Evolutionary conservation across 2,888 invertebrate genomes (phyloP).

Genomic region (Arge pagana): DNA sequence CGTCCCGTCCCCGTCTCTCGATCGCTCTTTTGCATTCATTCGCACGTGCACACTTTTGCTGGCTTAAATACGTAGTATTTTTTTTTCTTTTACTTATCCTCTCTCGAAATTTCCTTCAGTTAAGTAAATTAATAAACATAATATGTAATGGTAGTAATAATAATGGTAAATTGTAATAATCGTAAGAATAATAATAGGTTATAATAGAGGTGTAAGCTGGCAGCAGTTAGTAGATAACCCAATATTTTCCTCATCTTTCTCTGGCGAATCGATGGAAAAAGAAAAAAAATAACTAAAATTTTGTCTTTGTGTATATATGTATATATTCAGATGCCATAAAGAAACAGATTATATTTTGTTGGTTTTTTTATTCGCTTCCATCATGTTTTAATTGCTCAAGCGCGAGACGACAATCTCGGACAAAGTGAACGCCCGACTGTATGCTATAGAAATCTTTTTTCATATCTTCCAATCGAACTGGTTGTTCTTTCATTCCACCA

Average conservation of each 20-base stretch:
- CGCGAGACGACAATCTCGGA: slow-evolving; percentile 53
- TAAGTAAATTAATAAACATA: slow-evolving; percentile 56
- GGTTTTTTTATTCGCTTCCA: slow-evolving; percentile 11
- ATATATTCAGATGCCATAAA: too few relatives aligned
- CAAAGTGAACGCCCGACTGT: too few relatives aligned
- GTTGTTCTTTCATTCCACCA: slow-evolving; percentile 39
- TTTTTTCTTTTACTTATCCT: slow-evolving; percentile 30
- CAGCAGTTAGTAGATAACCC: slow-evolving; percentile 56
- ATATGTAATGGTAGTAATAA: slow-evolving; percentile 47
- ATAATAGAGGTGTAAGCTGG: slow-evolving; percentile 52
- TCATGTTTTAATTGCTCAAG: slow-evolving; percentile 41
- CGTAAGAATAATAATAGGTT: slow-evolving; percentile 43
- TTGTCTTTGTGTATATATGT: too few relatives aligned
- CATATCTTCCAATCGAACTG: slow-evolving; percentile 23
- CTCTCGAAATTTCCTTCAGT: slow-evolving; percentile 32
- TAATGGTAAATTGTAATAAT: slow-evolving; percentile 54
- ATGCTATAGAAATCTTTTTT: too few relatives aligned
- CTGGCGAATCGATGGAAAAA: too few relatives aligned
- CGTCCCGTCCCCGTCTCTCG: too few relatives aligned
- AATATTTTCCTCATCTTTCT: slow-evolving; percentile 32
- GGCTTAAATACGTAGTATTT: slow-evolving; percentile 36
- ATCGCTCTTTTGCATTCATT: too few relatives aligned
- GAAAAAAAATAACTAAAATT: too few relatives aligned
- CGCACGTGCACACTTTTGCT: too few relatives aligned
- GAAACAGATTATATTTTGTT: too few relatives aligned